phyloP scores from a whole-genome alignment of 2,113 vertebrate species.

The Epinephelus cyanopodus region DNA sequence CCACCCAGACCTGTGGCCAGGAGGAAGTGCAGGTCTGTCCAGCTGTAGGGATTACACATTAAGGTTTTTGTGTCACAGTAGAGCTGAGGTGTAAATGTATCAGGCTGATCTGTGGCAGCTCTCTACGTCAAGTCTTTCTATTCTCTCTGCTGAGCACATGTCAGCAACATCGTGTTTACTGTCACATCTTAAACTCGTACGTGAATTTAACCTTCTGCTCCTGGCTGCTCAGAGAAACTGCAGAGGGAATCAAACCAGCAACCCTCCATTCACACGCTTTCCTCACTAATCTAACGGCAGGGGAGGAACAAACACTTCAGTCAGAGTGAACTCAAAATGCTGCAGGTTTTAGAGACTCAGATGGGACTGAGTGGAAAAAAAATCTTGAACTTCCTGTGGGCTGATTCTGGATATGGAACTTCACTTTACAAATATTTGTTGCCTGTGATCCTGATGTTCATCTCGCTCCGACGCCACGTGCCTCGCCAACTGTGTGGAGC shows the following conservation, averaged over 20 bases:
- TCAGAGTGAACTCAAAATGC: constrained; percentile 1
- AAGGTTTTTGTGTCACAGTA: background rate
- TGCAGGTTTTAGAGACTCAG: constrained; percentile 7
- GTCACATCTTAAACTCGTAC: background rate
- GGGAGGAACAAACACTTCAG: background rate
- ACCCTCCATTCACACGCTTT: background rate
- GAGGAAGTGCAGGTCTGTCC: constrained; percentile 34
- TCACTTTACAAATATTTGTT: background rate
- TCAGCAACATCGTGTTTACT: background rate
- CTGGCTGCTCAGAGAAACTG: background rate
- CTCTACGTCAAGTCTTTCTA: constrained; percentile 4
- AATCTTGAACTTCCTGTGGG: background rate
- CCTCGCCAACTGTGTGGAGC: background rate
- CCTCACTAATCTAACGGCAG: background rate
- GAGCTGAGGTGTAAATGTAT: background rate
- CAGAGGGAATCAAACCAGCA: constrained; percentile 15
- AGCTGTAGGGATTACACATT: constrained; percentile 12
- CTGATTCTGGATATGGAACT: background rate
- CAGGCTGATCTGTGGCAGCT: background rate
- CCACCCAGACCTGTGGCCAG: background rate
- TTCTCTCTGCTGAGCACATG: constrained; percentile 5
- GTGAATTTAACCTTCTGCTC: constrained; percentile 10
- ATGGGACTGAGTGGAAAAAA: background rate
- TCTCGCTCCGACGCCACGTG: background rate
- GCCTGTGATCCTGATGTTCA: background rate